Base-by-base conservation (phyloP, 2,113 vertebrate species). In the Nothocercus julius region DNA sequence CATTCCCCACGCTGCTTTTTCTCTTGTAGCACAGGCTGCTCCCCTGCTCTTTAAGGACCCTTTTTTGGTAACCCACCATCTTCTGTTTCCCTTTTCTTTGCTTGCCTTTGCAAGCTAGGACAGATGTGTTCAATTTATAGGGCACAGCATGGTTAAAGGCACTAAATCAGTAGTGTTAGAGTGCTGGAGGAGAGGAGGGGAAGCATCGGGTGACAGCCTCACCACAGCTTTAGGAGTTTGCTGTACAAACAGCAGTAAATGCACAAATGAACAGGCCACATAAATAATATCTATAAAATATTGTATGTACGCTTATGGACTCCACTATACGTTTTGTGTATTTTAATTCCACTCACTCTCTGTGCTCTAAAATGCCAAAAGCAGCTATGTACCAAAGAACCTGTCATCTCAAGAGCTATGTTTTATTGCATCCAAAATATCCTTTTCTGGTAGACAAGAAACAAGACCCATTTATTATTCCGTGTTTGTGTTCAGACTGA, bases 391-490 rank as follows among this genome's bases (percentile, higher is more conserved):
- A 58, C 22, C 17, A 9, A 56, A 64, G 49, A 80, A 40, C 3
- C 0, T 7, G 15, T 86, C 34, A 21, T 32, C 15, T 20, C 19
- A 17, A 88, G 76, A 66, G 44, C 62, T 81, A 53, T 3, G 12
- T 42, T 22, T 56, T 85, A 5, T 21, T 86, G 51, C 51, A 17
- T 81, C 36, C 62, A 59, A 81, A 86, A 75, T 84, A 27, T 86
- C 54, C 68, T 92, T 93, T 90, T 84, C 80, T 83, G 40, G 36
- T 54, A 70, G 64, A 30, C 5, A 30, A 78, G 69, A 88, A 88
- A 10, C 42, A 61, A 82, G 68, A 93, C 66, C 19, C 1, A 1
- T 86, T 77, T 90, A 13, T 90, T 90, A 59, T 24, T 63, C 49
- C 34, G 13, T 90, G 40, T 73, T 82, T 80, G 28, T 45, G 45